Base-by-base conservation (phyloP, 2,888 invertebrate species). In the Unio pictorum region DNA sequence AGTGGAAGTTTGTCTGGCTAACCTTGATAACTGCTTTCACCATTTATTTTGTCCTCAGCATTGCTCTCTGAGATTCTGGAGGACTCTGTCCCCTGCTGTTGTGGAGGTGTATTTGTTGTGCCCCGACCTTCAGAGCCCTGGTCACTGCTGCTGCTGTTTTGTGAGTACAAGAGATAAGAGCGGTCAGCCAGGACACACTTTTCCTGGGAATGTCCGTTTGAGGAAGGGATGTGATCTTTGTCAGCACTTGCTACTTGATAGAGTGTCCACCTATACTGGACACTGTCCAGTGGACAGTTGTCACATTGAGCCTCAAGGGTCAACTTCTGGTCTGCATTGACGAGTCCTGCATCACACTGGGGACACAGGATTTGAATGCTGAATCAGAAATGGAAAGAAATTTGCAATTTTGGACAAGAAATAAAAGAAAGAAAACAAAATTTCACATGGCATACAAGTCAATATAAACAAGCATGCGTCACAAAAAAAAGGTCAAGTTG, bases 271-370 rank as follows among this genome's bases (percentile, higher is more conserved):
- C 69, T 63, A 68, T 83, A 87, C 0, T 67, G 67, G n/a, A 81
- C 64, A 7, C 69, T 67, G 6, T 66, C 56, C 5, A 63, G 63
- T 0, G 65, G 57, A 73, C 84, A 84, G 61, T 75, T 74, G 5
- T 66, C 67, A 68, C 86, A 87, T 3, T 73, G 75, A 4, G 84
- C 80, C 56, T 78, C 77, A 26, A 88, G 66, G 1, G 84, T 78
- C 54, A 88, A 74, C 59, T 83, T 81, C 64, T 82, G 73, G 69
- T 87, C 80, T 11, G 81, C 61, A 66, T 87, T 87, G 26, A 87
- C 79, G 54, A 76, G 72, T 6, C 75, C 75, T 6, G 72, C 63
- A 7, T 72, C 67, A 72, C 86, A 86, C 54, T 81, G 81, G 8
- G 81, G 79, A 67, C 84, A 84, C 5, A 75, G 64, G 8, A 87